phyloP scores from a whole-genome alignment of 2,797 vertebrate species.

The Pygocentrus nattereri region DNA sequence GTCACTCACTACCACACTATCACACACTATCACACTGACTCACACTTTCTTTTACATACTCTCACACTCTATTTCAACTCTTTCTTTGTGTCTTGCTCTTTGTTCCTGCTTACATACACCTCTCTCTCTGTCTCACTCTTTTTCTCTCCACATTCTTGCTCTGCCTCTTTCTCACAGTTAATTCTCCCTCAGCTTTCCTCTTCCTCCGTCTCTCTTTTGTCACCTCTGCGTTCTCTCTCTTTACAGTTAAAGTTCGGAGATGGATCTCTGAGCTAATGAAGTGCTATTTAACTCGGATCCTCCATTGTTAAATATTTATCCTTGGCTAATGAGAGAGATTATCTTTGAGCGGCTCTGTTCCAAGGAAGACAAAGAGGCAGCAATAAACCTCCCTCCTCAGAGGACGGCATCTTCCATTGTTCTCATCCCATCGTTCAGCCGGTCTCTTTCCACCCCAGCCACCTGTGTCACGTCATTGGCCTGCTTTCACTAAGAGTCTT shows the following conservation, averaged over 20 bases:
- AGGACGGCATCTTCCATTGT: constrained; percentile 1
- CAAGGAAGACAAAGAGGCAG: constrained; percentile 42
- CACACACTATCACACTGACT: no score
- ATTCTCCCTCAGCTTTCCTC: constrained; percentile 11
- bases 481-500: not conserved
- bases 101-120: not conserved
- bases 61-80: no score
- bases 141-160: constrained; percentile 3
- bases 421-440: not conserved
- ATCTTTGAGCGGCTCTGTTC: constrained; percentile 46
- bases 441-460: not conserved
- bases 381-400: constrained; percentile 30
- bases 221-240: constrained; percentile 32
- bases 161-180: constrained; percentile 13
- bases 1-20: no score
- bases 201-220: constrained; percentile 6
- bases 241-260: constrained; percentile 3
- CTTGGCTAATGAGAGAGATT: constrained; percentile 55
- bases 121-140: constrained; percentile 27
- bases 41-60: no score
- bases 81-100: not conserved
- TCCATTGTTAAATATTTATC: constrained; percentile 62
- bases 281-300: constrained; percentile 52
- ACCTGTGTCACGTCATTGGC: not conserved
- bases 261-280: constrained; percentile 55